phyloP scores from a whole-genome alignment of 2,113 vertebrate species.

The Planiliza haematocheilus region DNA sequence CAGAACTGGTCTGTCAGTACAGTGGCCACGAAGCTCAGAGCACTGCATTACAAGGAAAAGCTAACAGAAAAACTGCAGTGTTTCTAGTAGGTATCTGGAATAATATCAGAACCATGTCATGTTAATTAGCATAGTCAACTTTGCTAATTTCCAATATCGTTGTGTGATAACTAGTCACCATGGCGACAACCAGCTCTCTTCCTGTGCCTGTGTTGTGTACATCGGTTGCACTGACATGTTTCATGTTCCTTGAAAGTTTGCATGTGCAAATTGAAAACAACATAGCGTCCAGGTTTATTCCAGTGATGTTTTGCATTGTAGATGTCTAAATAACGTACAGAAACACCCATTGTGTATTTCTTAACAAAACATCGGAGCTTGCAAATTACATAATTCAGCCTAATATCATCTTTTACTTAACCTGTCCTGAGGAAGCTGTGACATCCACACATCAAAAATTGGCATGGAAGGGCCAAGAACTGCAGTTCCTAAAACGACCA shows the following conservation, averaged over 20 bases:
- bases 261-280: no score
- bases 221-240: no score
- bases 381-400: neutral
- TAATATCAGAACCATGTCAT: neutral
- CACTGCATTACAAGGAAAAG: neutral
- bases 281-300: no score
- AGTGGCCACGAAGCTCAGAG: neutral
- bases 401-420: neutral
- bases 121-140: neutral
- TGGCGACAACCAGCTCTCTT: neutral
- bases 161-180: neutral
- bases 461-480: no score
- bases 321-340: no score
- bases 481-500: no score
- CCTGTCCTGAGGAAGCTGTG: neutral
- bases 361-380: neutral
- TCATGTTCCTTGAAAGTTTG: no score
- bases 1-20: neutral
- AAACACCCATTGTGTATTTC: neutral
- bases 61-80: neutral
- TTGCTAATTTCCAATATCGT: neutral
- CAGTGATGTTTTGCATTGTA: neutral
- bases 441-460: no score
- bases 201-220: neutral
- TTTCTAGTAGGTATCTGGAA: neutral